Percentiles rank a stretch among this genome's conserved stretches.
phyloP scores from a whole-genome alignment of 2,888 invertebrate species.

The Magallana nippona region DNA sequence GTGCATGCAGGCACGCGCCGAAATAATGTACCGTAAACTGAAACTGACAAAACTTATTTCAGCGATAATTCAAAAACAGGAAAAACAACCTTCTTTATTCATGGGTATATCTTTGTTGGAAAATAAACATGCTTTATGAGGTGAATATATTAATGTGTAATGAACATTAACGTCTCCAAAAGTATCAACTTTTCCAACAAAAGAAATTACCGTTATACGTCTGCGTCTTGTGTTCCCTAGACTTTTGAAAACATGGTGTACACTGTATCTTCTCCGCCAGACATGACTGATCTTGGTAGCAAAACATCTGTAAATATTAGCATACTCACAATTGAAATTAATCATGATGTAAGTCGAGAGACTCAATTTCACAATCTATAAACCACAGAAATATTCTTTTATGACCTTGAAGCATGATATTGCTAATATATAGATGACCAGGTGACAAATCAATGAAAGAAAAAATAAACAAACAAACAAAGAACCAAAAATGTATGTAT shows the following conservation, averaged over 20 bases:
- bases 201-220: conserved; percentile 11
- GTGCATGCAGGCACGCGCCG: conserved; percentile 7
- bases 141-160: conserved; percentile 19
- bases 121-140: conserved; percentile 27
- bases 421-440: no score
- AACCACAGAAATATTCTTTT: no score
- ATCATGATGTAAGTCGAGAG: no score
- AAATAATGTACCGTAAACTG: background rate
- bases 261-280: background rate
- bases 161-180: conserved; percentile 1
- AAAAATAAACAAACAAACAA: no score
- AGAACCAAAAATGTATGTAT: no score
- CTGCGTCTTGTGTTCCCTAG: background rate
- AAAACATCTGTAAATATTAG: no score
- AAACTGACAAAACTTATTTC: background rate
- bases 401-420: no score
- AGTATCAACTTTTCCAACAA: conserved; percentile 1
- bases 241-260: background rate
- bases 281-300: background rate
- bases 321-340: no score
- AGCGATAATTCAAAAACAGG: background rate
- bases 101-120: conserved; percentile 18
- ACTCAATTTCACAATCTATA: no score
- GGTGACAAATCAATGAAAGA: no score
- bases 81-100: background rate